phyloP scores from a whole-genome alignment of 2,113 vertebrate species.

The Rattus norvegicus region DNA sequence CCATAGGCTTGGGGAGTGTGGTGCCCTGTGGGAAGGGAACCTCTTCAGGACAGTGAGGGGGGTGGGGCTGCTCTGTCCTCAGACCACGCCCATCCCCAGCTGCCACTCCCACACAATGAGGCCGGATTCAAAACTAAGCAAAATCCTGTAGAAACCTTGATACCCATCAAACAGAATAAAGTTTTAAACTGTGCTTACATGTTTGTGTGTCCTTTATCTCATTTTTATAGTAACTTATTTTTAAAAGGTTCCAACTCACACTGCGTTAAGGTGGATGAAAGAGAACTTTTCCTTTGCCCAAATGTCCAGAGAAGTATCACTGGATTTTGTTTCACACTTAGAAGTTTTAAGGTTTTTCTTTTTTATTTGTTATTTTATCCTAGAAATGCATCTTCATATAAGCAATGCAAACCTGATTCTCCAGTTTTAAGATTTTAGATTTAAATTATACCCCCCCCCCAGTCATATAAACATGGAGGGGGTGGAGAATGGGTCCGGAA shows the following conservation, averaged over 20 bases:
- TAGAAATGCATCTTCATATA: background rate
- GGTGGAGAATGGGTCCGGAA: background rate
- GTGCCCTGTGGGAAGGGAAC: background rate
- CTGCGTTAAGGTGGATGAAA: background rate
- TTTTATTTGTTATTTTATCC: constrained; percentile 8
- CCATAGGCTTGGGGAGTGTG: background rate
- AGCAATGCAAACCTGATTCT: background rate
- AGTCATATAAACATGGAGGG: background rate
- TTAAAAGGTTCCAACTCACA: background rate
- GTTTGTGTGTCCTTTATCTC: background rate
- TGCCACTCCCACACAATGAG: background rate
- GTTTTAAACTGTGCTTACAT: background rate
- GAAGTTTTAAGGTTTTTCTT: background rate
- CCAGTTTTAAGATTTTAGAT: constrained; percentile 14
- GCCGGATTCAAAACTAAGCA: background rate
- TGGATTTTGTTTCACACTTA: background rate
- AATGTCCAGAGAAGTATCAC: background rate
- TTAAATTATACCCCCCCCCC: background rate
- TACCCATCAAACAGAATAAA: background rate
- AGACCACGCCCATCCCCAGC: background rate
- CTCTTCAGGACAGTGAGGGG: background rate
- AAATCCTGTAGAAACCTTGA: background rate
- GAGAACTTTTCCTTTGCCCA: background rate
- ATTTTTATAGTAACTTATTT: constrained; percentile 13
- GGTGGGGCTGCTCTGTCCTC: rapidly evolving